Evolutionary conservation across 2,888 invertebrate species (phyloP), one percentile per base, ranked within the genome.

Genomic region (Ophraella communa): DNA sequence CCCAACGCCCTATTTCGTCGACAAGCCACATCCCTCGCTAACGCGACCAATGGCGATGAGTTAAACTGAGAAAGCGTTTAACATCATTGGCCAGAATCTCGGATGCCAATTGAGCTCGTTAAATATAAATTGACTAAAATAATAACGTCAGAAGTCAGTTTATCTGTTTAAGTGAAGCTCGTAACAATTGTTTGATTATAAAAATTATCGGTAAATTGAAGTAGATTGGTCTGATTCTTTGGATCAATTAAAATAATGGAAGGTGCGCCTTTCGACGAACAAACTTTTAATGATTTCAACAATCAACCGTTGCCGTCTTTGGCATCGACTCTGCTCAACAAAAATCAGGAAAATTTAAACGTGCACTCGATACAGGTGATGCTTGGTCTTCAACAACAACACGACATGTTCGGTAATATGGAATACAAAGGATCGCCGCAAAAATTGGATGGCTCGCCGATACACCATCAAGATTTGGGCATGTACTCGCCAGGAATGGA

Each of bases 251-350:
- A 67, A 65, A 62, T 33, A 21, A 89, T 93, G 91, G 92, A 92
- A 81, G 89, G 84, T 72, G 83, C 83, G 55, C 86, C 87, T 30
- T 86, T 93, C 82, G 93, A 93, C 79, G 93, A 93, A 79, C 90
- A 91, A 76, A 89, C 91, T 78, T 93, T 93, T 81, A 85, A 87
- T 71, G 93, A 93, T 82, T 93, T 92, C 77, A 87, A 85, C 27
- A 86, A 85, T 73, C 87, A 85, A 53, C 83, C 84, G 18, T 73
- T 84, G 45, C 80, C 83, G 14, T 81, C 82, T 44, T 69, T 83
- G 58, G 81, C 78, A 71, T 79, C 81, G 63, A 79, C 82, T 47
- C 72, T 82, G 62, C 68, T 82, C 55, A 78, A 75, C 60, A 79
- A 81, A 67, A 78, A 74, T 62, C 78, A 79, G 59, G 80, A 80